phyloP scores from a whole-genome alignment of 2,113 vertebrate genomes.

The Loxodonta africana region DNA sequence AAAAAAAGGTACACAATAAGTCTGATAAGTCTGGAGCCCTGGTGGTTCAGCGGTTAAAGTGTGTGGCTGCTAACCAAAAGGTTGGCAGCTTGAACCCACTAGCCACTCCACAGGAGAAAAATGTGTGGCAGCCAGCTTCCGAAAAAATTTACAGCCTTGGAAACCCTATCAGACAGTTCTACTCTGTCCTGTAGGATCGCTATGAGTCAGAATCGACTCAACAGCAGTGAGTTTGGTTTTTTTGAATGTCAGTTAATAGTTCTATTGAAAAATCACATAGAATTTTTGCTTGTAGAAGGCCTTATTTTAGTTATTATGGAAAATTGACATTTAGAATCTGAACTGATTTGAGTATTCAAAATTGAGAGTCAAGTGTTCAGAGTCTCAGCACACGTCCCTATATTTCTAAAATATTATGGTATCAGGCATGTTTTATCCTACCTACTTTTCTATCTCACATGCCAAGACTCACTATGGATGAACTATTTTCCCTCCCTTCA shows the following conservation, averaged over 20 bases:
- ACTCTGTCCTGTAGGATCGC: too few relatives aligned
- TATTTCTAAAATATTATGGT: not conserved
- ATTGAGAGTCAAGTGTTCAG: not conserved
- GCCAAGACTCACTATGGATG: not conserved
- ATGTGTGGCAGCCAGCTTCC: too few relatives aligned
- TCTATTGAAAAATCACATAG: not conserved
- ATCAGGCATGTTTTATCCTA: not conserved
- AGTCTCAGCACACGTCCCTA: not conserved
- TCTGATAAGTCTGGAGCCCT: not conserved
- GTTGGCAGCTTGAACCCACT: too few relatives aligned
- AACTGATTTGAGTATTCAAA: not conserved
- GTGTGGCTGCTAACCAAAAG: too few relatives aligned
- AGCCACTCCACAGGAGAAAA: too few relatives aligned
- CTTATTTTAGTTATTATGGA: slow-evolving; percentile 5
- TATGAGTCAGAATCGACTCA: too few relatives aligned
- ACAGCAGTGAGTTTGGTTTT: too few relatives aligned
- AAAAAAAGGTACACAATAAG: not conserved
- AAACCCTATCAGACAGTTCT: too few relatives aligned
- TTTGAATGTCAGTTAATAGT: not conserved
- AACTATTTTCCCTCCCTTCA: not conserved
- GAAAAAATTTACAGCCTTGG: too few relatives aligned
- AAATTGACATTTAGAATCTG: slow-evolving; percentile 23
- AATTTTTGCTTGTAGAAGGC: not conserved
- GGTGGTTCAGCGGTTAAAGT: too few relatives aligned
- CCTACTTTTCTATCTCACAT: not conserved